phyloP scores from a whole-genome alignment of 2,113 vertebrate genomes.

The Trochalopteron elliotii region DNA sequence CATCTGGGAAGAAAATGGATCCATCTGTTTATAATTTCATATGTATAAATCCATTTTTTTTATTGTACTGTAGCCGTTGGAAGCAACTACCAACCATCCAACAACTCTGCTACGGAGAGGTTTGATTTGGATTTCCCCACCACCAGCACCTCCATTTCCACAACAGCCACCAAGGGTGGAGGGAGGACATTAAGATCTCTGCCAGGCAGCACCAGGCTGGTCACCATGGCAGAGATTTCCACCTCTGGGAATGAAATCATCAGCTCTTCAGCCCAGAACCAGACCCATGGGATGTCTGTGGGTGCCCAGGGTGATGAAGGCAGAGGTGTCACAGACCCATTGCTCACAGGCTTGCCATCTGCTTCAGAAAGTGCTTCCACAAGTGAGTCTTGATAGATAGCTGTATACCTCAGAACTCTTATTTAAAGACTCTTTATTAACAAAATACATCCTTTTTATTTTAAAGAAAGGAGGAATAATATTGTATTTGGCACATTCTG shows the following conservation, averaged over 20 bases:
- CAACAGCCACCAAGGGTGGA: conserved; percentile 73
- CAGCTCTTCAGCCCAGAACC: not conserved
- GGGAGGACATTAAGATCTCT: conserved; percentile 82
- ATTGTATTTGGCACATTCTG: conserved; percentile 54
- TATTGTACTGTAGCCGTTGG: conserved; percentile 38
- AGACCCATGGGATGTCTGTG: not conserved
- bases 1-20: conserved; percentile 50
- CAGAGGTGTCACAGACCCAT: not conserved
- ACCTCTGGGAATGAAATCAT: not conserved
- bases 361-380: not conserved
- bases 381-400: conserved; percentile 41
- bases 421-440: conserved; percentile 42
- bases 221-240: not conserved
- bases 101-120: not conserved
- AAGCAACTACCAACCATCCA: conserved; percentile 20
- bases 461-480: conserved; percentile 62
- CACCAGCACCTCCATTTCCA: conserved; percentile 71
- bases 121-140: conserved; percentile 30
- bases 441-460: conserved; percentile 55
- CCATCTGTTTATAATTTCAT: conserved; percentile 53
- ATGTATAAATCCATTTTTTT: not conserved
- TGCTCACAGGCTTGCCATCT: accelerated
- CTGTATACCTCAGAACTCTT: not conserved
- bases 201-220: conserved; percentile 39
- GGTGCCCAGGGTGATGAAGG: not conserved